Evolutionary conservation across 2,113 vertebrate species (phyloP).

Genomic region (Panthera leo): DNA sequence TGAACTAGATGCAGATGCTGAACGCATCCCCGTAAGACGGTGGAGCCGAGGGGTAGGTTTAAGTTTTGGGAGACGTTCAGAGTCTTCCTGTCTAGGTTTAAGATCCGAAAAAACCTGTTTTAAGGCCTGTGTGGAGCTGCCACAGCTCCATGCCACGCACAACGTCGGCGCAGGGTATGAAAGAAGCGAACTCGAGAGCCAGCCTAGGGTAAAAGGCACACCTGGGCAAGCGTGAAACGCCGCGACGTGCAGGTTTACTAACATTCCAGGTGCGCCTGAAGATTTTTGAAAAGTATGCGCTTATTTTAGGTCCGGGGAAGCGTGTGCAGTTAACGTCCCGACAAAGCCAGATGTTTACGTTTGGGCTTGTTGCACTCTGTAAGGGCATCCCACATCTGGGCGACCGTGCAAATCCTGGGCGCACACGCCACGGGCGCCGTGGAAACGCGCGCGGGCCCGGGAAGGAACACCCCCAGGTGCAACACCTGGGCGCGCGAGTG

Average conservation of each 20-base stretch:
- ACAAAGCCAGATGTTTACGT: neutral
- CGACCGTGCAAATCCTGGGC: neutral
- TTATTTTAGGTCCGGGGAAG: neutral
- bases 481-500: neutral
- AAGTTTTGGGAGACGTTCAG: neutral
- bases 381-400: neutral
- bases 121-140: neutral
- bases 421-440: neutral
- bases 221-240: neutral
- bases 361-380: neutral
- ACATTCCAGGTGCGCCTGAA: neutral
- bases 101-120: neutral
- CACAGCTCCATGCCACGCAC: neutral
- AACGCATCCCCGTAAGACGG: neutral
- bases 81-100: neutral
- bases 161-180: too few species aligned
- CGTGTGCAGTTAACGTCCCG: too few species aligned
- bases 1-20: neutral
- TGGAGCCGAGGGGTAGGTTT: accelerated
- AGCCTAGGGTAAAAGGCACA: neutral
- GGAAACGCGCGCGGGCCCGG: neutral
- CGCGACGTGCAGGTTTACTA: neutral
- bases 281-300: neutral
- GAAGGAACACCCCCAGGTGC: neutral
- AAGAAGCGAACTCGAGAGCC: neutral